phyloP scores from a whole-genome alignment of 2,113 vertebrate species.

The Notarius lentiginosus region DNA sequence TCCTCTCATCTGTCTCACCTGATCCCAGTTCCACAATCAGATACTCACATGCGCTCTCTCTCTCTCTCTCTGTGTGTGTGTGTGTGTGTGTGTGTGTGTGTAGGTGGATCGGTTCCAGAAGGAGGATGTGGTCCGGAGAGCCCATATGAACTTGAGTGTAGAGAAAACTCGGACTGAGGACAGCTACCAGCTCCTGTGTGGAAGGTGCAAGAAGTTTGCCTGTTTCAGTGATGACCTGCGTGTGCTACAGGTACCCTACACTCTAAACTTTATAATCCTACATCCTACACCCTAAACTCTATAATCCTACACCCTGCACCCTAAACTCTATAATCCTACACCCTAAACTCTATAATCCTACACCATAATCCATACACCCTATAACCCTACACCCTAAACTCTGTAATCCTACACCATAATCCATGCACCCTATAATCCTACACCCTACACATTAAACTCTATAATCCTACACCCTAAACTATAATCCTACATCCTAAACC shows the following conservation, averaged over 20 bases:
- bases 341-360: background rate
- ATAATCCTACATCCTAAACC: background rate
- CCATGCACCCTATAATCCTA: too few relatives aligned
- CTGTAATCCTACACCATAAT: background rate
- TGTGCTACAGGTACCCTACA: slow-evolving; percentile 50
- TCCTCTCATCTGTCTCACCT: background rate
- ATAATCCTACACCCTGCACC: background rate
- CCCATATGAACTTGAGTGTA: background rate
- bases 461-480: background rate
- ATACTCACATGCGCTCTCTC: background rate
- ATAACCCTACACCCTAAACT: background rate
- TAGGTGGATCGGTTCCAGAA: slow-evolving; percentile 54
- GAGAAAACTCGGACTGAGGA: slow-evolving; percentile 24
- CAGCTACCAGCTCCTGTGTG: slow-evolving; percentile 51
- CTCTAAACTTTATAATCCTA: background rate
- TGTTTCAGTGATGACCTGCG: slow-evolving; percentile 50
- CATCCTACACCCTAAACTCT: background rate
- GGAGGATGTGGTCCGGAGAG: slow-evolving; percentile 32
- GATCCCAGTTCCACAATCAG: background rate
- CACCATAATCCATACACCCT: background rate
- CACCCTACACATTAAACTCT: background rate
- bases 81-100: slow-evolving; percentile 40
- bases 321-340: background rate
- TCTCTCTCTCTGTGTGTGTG: too few relatives aligned
- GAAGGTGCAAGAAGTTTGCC: slow-evolving; percentile 53